Base-by-base conservation (phyloP, 2,888 invertebrate species). In the Nematopogon swammerdamellus region DNA sequence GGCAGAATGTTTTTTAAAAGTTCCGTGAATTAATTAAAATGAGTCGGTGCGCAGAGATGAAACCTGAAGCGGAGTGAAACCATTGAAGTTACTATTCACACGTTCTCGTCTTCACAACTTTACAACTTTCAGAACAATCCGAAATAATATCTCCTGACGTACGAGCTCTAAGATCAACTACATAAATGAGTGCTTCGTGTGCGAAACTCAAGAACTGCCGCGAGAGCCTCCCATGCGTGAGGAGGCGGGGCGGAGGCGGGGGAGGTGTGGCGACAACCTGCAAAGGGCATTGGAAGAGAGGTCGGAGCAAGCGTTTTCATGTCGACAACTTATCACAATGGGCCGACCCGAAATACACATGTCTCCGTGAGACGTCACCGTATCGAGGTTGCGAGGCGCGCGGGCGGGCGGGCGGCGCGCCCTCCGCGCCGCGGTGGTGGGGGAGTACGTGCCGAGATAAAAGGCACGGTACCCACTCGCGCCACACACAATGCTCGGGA, bases 401-500 rank as follows among this genome's bases (percentile, higher is more conserved):
- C 6, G 36, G 36, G 36, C n/a, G 36, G 3, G 36, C 6, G 36
- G 8, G 36, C 36, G 36, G 11, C 6, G 36, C n/a, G 46, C 45
- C n/a, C n/a, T n/a, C n/a, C n/a, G n/a, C n/a, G 45, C 45, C 5
- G 18, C 18, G 14, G n/a, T 20, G 14, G 46, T 3, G 20, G 46
- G 20, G 19, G 46, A 3, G 49, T 50, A 51, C 53, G 53, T 53
- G 54, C 53, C 53, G 53, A 53, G 54, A 55, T 55, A 54, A 55
- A 55, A 55, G 55, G 54, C 55, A 50, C 53, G 36, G 11, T 36
- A 36, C 36, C n/a, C 14, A 36, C 36, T 36, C 55, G 51, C 53
- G 53, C 49, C 51, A 53, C 52, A 29, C 51, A 55, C 55, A 55
- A 55, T 55, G 50, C 54, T 48, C 49, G 45, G 54, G 54, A 54